A percentile compares a stretch with the other conserved stretches of the same genome.
phyloP scores from a whole-genome alignment of 2,113 vertebrate genomes.

The Forbesichthys papilliferus region DNA sequence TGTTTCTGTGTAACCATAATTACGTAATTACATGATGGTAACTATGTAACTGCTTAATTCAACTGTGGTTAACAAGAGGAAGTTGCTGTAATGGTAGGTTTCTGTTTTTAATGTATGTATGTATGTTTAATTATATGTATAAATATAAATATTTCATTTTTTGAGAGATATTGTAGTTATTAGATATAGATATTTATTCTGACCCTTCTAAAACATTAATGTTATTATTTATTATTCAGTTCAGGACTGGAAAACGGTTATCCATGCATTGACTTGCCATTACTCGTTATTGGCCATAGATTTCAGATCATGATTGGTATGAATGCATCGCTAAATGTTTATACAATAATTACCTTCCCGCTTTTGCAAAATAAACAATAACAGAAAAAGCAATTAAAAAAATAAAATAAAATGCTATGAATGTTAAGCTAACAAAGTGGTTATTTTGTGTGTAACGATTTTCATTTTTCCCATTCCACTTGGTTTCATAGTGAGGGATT shows the following conservation, averaged over 20 bases:
- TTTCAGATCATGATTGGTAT: slow-evolving; percentile 20
- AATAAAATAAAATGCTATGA: slow-evolving; percentile 70
- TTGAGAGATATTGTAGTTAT: too few relatives aligned
- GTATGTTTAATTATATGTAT: background rate
- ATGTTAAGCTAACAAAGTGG: slow-evolving; percentile 84
- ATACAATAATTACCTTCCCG: slow-evolving; percentile 31
- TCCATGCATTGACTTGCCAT: too few relatives aligned
- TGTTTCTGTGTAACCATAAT: background rate
- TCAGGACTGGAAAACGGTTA: too few relatives aligned
- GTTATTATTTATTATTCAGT: too few relatives aligned
- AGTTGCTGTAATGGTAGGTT: slow-evolving; percentile 36
- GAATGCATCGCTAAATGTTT: slow-evolving; percentile 41
- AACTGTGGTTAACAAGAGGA: slow-evolving; percentile 5
- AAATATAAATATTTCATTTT: background rate
- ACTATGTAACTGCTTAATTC: slow-evolving; percentile 26
- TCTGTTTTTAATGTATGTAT: background rate
- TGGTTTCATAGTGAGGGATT: slow-evolving; percentile 47
- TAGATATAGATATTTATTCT: too few relatives aligned
- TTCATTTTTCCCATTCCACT: slow-evolving; percentile 68
- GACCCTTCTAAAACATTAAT: too few relatives aligned
- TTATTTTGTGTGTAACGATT: slow-evolving; percentile 77
- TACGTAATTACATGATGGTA: slow-evolving; percentile 5
- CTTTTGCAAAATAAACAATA: slow-evolving; percentile 75
- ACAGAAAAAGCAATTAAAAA: slow-evolving; percentile 57
- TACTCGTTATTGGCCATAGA: background rate